These are phyloP conservation scores for Murina feae DNA, from an alignment of 2,113 vertebrate species.

Conservation along the genomic window DNA sequence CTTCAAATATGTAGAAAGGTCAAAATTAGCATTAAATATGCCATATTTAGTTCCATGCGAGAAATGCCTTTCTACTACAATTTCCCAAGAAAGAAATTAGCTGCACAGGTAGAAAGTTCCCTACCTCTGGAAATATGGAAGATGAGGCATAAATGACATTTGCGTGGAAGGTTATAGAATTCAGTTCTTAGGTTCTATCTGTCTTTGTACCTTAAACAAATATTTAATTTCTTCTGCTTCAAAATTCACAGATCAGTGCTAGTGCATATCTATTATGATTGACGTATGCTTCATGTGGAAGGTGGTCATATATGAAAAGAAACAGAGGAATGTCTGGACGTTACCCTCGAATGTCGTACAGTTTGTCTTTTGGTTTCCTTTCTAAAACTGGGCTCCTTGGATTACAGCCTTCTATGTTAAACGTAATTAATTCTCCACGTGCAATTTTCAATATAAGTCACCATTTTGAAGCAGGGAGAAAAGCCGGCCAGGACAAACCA, in stretches of 20 bases:
- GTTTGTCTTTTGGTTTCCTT: constrained; percentile 32
- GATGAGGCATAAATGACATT: background rate
- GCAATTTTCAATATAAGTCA: constrained; percentile 49
- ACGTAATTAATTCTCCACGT: constrained; percentile 50
- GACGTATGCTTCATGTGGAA: background rate
- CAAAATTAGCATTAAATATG: constrained; percentile 6
- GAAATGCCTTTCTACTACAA: constrained; percentile 30
- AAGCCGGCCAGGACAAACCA: constrained; percentile 5
- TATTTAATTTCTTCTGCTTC: constrained; percentile 12
- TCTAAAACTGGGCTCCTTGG: background rate
- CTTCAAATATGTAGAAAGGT: constrained; percentile 3
- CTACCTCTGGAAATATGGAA: constrained; percentile 9
- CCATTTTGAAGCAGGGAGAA: constrained; percentile 18
- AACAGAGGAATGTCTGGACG: constrained; percentile 4
- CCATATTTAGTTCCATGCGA: background rate
- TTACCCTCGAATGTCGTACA: background rate
- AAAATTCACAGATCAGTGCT: background rate
- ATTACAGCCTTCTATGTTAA: constrained; percentile 32
- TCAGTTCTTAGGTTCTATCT: background rate
- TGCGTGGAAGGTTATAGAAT: background rate
- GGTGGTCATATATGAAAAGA: background rate
- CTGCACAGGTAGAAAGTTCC: background rate
- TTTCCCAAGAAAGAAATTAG: background rate
- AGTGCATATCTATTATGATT: constrained; percentile 7
- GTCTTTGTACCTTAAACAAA: background rate